Base-by-base conservation (phyloP, 2,113 vertebrate genomes). In the Leptobrachium ailaonicum region DNA sequence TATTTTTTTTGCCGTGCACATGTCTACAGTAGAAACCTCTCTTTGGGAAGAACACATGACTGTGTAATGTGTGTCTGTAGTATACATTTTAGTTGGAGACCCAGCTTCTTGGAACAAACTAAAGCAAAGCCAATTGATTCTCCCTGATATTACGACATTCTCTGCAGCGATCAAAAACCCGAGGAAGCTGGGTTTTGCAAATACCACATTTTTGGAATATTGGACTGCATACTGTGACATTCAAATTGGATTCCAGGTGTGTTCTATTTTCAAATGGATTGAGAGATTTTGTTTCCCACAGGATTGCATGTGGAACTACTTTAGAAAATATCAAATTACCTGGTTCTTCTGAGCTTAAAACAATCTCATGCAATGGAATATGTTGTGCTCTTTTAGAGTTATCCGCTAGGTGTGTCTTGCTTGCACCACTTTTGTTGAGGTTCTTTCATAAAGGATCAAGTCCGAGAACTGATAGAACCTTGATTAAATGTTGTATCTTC, bases 161-260 rank as follows among this genome's bases (percentile, higher is more conserved):
- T 69, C 10, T 44, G 41, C 41, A 67, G 20, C 63, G 71, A 77
- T 71, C 11, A 71, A 9, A 45, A 71, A 62, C 50, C 20, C 2
- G 43, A 41, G 54, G 76, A 62, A 47, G 76, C 40, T 78, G n/a
- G 66, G 68, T 71, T 70, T 40, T 50, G 20, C 20, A 71, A 66
- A 47, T 20, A 11, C 54, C 53, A 77, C 56, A 56, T 69, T 40
- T 77, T 69, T 63, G 64, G 53, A 77, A 77, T 77, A 50, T 77
- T 77, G 75, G 66, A 77, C 50, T 45, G 42, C 58, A 14, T 45
- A 71, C 76, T 71, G 76, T 78, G 76, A 78, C 60, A 78, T 78
- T 20, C 41, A 32, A 71, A 71, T 63, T 71, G 54, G 56, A 45
- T 67, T 71, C 67, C 76, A 78, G 76, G 76, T 78, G 76, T 41